phyloP scores from a whole-genome alignment of 1,140 invertebrate genomes.

The Delia radicum region DNA sequence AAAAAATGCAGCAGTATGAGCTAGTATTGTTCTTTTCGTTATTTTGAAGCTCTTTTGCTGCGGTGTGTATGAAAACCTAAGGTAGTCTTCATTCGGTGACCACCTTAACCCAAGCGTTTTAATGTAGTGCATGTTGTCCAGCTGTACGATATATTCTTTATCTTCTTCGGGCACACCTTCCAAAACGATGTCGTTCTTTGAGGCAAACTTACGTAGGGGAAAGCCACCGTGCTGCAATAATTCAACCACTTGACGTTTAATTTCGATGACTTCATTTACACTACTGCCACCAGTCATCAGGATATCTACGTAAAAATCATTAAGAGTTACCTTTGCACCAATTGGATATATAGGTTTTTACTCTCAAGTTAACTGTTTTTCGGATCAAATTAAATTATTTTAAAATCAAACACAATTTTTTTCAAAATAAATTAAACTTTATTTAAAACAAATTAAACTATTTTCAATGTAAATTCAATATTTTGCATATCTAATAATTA shows the following conservation, averaged over 20 bases:
- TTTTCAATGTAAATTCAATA: too few species aligned
- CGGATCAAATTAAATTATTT: too few species aligned
- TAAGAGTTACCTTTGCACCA: not conserved
- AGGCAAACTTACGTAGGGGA: not conserved
- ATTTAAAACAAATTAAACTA: too few species aligned
- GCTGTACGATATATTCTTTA: not conserved
- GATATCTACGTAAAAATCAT: conserved; percentile 58
- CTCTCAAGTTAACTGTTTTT: too few species aligned
- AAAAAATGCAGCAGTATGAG: not conserved
- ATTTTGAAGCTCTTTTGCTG: not conserved
- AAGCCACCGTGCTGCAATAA: not conserved
- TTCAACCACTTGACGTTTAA: conserved; percentile 36
- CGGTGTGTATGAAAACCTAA: not conserved
- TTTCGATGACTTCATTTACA: conserved; percentile 29
- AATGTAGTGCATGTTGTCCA: not conserved
- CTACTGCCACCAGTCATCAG: conserved; percentile 43
- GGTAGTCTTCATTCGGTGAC: not conserved
- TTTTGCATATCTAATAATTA: too few species aligned
- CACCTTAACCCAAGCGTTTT: not conserved
- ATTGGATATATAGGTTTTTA: too few species aligned
- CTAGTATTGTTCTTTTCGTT: not conserved
- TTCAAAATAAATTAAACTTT: too few species aligned
- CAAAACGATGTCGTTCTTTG: not conserved
- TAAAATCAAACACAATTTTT: too few species aligned
- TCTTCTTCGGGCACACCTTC: not conserved